Evolutionary conservation across 2,113 vertebrate species (phyloP).

Genomic region (Acrocephalus arundinaceus): DNA sequence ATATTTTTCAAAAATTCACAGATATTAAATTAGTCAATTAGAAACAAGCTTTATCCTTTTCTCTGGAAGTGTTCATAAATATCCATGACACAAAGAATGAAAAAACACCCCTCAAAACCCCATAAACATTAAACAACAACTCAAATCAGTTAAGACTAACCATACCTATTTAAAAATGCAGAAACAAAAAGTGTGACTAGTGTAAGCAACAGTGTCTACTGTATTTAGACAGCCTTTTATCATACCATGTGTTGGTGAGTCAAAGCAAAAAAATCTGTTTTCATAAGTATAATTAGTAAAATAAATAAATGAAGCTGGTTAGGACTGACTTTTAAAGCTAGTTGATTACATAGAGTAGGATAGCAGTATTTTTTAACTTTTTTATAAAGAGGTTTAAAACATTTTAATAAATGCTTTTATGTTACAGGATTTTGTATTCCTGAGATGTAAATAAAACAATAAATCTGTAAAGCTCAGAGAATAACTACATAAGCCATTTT

Average conservation of each 20-base stretch:
- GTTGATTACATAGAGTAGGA: background rate
- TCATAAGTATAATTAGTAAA: background rate
- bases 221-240: background rate
- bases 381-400: slow-evolving; percentile 9
- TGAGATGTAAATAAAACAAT: slow-evolving; percentile 66
- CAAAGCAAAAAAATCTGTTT: background rate
- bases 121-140: background rate
- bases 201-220: background rate
- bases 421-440: slow-evolving; percentile 27
- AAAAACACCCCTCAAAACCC: background rate
- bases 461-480: slow-evolving; percentile 33
- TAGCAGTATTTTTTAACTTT: background rate
- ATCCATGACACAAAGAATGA: background rate
- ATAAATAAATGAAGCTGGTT: background rate
- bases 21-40: background rate
- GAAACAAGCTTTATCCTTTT: background rate
- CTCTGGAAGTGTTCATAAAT: background rate
- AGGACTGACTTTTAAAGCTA: background rate
- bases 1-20: background rate
- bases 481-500: slow-evolving; percentile 63
- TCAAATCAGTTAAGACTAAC: background rate
- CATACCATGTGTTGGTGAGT: background rate
- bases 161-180: background rate
- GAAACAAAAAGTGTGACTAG: background rate
- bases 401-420: slow-evolving; percentile 18